These are phyloP conservation scores for Helleia helle DNA, from an alignment of 2,888 invertebrate genomes.

Conservation along the genomic window DNA sequence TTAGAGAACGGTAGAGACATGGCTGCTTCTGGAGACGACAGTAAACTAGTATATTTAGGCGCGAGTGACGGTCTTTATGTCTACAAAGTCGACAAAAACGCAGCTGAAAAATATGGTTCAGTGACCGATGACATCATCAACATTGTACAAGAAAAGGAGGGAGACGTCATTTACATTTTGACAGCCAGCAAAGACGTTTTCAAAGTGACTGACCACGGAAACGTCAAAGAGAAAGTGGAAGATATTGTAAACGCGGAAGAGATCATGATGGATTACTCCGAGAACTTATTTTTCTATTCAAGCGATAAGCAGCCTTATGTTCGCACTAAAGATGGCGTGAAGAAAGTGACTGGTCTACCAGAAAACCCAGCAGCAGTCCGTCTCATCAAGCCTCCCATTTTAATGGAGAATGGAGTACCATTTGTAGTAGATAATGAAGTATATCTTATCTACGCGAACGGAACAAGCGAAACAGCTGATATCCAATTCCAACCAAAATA, in stretches of 20 bases:
- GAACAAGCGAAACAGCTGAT: slow-evolving; percentile 27
- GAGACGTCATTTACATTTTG: slow-evolving; percentile 38
- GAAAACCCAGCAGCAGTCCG: slow-evolving; percentile 25
- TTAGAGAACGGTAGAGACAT: slow-evolving; percentile 34
- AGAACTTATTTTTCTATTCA: slow-evolving; percentile 42
- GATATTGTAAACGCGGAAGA: slow-evolving; percentile 35
- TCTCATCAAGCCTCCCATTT: slow-evolving; percentile 37
- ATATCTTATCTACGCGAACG: slow-evolving; percentile 36
- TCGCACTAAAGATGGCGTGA: slow-evolving; percentile 27
- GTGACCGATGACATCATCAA: slow-evolving; percentile 25
- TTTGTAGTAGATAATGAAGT: slow-evolving; percentile 30
- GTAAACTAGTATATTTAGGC: slow-evolving; percentile 32
- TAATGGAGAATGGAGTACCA: slow-evolving; percentile 31
- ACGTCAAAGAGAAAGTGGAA: slow-evolving; percentile 33
- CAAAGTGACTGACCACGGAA: slow-evolving; percentile 43
- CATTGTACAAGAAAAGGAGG: slow-evolving; percentile 19
- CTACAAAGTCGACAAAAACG: slow-evolving; percentile 25
- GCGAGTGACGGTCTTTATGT: slow-evolving; percentile 38
- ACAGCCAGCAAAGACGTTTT: slow-evolving; percentile 38
- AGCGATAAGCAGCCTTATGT: slow-evolving; percentile 35
- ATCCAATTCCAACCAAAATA: slow-evolving; percentile 26
- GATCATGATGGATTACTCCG: slow-evolving; percentile 38
- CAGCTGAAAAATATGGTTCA: slow-evolving; percentile 25
- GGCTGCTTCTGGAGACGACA: slow-evolving; percentile 29
- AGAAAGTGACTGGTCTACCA: slow-evolving; percentile 39